phyloP scores from a whole-genome alignment of 2,888 invertebrate genomes.

The Hesperia comma region DNA sequence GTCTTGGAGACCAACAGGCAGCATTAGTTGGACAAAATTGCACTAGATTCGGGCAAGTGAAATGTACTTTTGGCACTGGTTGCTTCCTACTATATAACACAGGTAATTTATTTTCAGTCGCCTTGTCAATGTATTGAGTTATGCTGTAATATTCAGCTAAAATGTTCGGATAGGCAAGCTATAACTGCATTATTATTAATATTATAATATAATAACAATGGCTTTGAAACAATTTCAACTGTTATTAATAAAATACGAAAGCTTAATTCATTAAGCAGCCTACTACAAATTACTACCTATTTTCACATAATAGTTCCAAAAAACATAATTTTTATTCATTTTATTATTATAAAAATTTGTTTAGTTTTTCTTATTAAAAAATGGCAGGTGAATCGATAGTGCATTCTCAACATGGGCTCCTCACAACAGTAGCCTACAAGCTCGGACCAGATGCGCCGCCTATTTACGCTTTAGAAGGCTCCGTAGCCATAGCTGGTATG shows the following conservation, averaged over 20 bases:
- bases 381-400: conserved; percentile 87
- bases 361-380: not conserved
- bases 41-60: conserved; percentile 93
- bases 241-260: too few species aligned
- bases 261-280: too few species aligned
- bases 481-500: conserved; percentile 91
- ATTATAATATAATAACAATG: too few species aligned
- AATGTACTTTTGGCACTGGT: conserved; percentile 97
- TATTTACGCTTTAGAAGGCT: conserved; percentile 95
- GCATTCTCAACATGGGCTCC: conserved; percentile 92
- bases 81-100: conserved; percentile 98
- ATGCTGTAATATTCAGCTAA: too few species aligned
- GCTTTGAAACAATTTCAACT: too few species aligned
- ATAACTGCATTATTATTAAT: too few species aligned
- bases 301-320: too few species aligned
- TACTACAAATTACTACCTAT: too few species aligned
- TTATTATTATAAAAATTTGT: too few species aligned
- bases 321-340: too few species aligned
- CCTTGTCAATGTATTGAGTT: too few species aligned
- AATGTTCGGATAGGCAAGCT: too few species aligned
- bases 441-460: conserved; percentile 90
- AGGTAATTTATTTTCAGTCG: conserved; percentile 73
- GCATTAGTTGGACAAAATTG: conserved; percentile 97
- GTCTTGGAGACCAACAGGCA: conserved; percentile 97
- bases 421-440: conserved; percentile 96